Evolutionary conservation across 2,113 vertebrate species (phyloP), one percentile per base, ranked within the genome.

Genomic region (Gadus chalcogrammus): DNA sequence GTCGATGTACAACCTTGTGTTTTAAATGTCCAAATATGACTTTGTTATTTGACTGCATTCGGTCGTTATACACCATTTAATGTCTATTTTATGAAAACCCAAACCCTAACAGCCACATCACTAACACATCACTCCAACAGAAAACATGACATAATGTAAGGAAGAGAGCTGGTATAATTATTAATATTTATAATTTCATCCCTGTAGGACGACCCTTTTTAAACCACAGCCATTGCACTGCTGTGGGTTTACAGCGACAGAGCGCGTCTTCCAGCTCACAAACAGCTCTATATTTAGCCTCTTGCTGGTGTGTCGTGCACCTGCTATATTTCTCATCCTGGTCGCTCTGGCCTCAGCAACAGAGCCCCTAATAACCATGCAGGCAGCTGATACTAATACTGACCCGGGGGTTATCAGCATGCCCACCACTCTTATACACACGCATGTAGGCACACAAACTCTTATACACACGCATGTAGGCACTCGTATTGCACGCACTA

Each of bases 221-320:
- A 58, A 13, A 58, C 9, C n/a, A 48, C 0, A 58, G 15, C 3
- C 15, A n/a, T 58, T 70, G n/a, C 75, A 77, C 69, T 67, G 79
- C 73, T 53, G 11, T 67, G 64, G 42, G 22, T 78, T 84, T 72
- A 74, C 78, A 66, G 78, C 71, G 79, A 76, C 60, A 74, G 63
- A 69, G 53, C 73, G 63, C 61, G 69, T 67, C 78, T 70, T 77
- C 70, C 76, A 63, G 82, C 70, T 67, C 28, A 53, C 72, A 86
- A 82, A 81, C 73, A 77, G 74, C 27, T 85, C 86, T 88, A 89
- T 78, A 87, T 82, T 83, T 88, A 90, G 81, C 73, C 31, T 24
- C 17, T 22, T 0, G n/a, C 38, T 78, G 75, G 79, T 9, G 42
- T 75, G 78, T 65, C 0, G 70, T 71, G 78, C 84, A 79, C 80